A percentile compares a stretch with the other conserved stretches of the same genome.
phyloP scores from a whole-genome alignment of 1,140 invertebrate genomes.

The Nebria ingens region DNA sequence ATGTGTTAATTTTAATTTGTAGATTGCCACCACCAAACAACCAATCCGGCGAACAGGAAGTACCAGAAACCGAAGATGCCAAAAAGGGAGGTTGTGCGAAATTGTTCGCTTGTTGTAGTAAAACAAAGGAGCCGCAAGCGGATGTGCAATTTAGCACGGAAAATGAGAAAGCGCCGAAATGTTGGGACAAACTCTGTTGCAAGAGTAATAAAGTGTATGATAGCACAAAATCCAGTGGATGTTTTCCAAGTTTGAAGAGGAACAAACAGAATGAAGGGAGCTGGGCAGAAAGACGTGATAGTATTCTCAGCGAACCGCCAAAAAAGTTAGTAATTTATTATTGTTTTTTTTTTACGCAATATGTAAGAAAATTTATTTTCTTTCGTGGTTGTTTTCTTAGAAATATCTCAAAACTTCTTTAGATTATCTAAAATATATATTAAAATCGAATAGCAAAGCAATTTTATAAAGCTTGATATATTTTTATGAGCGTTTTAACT shows the following conservation, averaged over 20 bases:
- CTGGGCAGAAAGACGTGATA: slow-evolving; percentile 34
- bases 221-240: slow-evolving; percentile 9
- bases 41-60: not conserved
- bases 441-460: too few species aligned
- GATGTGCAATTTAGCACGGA: not conserved
- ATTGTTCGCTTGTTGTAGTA: not conserved
- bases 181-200: not conserved
- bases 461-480: too few species aligned
- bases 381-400: too few species aligned
- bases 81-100: not conserved
- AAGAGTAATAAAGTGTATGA: not conserved
- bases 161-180: not conserved
- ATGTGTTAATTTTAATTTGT: not conserved
- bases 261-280: slow-evolving; percentile 20
- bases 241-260: slow-evolving; percentile 24
- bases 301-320: slow-evolving; percentile 23
- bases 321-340: slow-evolving; percentile 9
- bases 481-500: too few species aligned
- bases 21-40: not conserved
- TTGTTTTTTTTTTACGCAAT: too few species aligned
- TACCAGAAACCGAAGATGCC: not conserved
- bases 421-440: too few species aligned
- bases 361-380: too few species aligned
- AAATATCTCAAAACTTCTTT: too few species aligned
- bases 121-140: not conserved